These are phyloP conservation scores for Panurus biarmicus DNA, from an alignment of 2,113 vertebrate genomes.

Conservation along the genomic window DNA sequence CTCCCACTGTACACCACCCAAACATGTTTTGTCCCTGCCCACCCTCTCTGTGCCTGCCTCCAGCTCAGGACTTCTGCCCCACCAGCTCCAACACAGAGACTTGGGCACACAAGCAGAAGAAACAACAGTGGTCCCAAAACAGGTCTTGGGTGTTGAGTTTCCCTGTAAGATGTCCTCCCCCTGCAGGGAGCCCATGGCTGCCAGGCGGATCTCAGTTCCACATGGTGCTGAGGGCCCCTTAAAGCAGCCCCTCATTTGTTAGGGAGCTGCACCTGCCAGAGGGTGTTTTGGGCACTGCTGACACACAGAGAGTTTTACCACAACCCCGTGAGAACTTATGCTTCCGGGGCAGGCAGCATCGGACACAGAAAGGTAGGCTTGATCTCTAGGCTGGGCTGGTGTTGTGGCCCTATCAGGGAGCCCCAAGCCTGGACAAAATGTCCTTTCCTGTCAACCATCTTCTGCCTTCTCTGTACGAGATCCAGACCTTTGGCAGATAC, in stretches of 20 bases:
- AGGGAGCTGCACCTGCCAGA: not conserved
- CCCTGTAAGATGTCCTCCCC: not conserved
- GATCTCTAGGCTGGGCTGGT: not conserved
- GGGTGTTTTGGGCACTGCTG: accelerated
- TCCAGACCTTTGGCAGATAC: not conserved
- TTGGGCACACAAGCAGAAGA: not conserved
- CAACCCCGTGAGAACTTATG: not conserved
- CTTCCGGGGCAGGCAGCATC: not conserved
- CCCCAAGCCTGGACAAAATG: not conserved
- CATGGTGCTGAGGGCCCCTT: not conserved
- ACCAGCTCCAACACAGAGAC: not conserved
- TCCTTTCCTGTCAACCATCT: not conserved
- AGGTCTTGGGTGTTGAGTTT: not conserved
- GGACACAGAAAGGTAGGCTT: not conserved
- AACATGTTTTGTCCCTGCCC: not conserved
- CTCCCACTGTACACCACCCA: accelerated
- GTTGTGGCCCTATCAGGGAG: not conserved
- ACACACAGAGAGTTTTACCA: not conserved
- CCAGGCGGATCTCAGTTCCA: not conserved
- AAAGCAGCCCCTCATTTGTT: not conserved
- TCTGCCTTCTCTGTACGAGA: accelerated
- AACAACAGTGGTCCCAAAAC: not conserved
- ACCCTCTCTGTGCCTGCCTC: not conserved
- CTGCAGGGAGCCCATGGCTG: not conserved
- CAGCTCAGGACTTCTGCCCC: not conserved